Percentiles rank a stretch among this genome's conserved stretches.
Conservation (phyloP, 2,888 invertebrate genomes). For the Formica aserva region DNA sequence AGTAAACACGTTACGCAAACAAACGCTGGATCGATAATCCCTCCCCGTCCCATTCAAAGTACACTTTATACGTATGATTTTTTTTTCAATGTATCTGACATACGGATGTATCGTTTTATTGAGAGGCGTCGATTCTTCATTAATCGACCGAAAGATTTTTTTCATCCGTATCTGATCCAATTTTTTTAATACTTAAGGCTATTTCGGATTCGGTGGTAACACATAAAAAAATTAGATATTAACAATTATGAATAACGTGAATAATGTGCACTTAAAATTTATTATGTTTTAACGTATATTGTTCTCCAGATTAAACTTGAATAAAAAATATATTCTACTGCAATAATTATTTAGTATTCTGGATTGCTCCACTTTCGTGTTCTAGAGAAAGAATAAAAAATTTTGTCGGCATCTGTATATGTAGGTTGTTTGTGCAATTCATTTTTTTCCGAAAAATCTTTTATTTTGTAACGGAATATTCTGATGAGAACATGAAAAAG, state of each 20-base stretch:
- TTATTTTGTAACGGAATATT: neutral
- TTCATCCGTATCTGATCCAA: neutral
- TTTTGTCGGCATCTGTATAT: too few relatives aligned
- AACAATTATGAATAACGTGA: neutral
- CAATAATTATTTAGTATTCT: neutral
- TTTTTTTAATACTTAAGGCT: neutral
- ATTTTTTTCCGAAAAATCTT: too few relatives aligned
- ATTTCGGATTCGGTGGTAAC: neutral
- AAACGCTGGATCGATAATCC: conserved; percentile 77
- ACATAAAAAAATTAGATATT: neutral
- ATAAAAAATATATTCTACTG: neutral
- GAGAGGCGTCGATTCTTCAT: neutral
- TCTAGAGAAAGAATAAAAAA: too few relatives aligned
- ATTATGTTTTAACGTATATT: neutral
- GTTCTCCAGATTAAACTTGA: neutral
- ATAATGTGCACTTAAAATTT: neutral
- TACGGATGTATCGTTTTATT: neutral
- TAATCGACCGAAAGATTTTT: neutral
- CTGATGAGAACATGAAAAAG: neutral
- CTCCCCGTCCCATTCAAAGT: neutral
- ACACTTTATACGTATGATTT: neutral
- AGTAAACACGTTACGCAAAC: conserved; percentile 82
- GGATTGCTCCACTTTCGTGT: too few relatives aligned
- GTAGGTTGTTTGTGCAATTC: too few relatives aligned
- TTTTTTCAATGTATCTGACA: neutral